phyloP scores from a whole-genome alignment of 2,888 invertebrate species.

The Serrognathus titanus region DNA sequence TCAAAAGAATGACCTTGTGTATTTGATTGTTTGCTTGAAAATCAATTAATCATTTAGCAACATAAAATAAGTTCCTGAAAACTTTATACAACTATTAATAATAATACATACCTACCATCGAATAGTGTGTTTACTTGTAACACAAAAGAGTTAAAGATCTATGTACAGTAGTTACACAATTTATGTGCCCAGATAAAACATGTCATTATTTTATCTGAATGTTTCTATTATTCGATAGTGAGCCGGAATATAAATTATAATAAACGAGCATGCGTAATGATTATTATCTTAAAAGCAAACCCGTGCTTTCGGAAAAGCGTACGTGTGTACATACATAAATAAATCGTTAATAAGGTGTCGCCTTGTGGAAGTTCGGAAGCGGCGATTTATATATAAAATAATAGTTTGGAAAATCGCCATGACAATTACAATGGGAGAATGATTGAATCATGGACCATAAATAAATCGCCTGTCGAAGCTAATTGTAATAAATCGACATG shows the following conservation, averaged over 20 bases:
- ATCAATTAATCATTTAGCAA: no score
- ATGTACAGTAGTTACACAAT: no score
- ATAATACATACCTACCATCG: no score
- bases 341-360: background rate
- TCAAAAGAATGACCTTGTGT: no score
- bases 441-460: constrained; percentile 5
- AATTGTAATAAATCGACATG: constrained; percentile 14
- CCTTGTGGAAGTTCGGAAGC: background rate
- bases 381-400: background rate
- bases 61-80: no score
- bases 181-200: background rate
- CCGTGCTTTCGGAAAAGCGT: constrained; percentile 4
- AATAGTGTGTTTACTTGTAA: no score
- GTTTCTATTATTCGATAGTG: constrained; percentile 11
- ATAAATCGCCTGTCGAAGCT: constrained; percentile 10
- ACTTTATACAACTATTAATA: no score
- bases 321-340: background rate
- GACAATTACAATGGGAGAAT: background rate
- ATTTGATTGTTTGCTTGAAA: no score
- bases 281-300: constrained; percentile 15
- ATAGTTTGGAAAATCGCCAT: background rate
- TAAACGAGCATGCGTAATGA: constrained; percentile 6
- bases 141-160: no score
- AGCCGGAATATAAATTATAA: constrained; percentile 12
- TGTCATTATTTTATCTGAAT: constrained; percentile 12